These are phyloP conservation scores for Onychomys torridus DNA, from an alignment of 2,797 vertebrate genomes.

Conservation along the genomic window DNA sequence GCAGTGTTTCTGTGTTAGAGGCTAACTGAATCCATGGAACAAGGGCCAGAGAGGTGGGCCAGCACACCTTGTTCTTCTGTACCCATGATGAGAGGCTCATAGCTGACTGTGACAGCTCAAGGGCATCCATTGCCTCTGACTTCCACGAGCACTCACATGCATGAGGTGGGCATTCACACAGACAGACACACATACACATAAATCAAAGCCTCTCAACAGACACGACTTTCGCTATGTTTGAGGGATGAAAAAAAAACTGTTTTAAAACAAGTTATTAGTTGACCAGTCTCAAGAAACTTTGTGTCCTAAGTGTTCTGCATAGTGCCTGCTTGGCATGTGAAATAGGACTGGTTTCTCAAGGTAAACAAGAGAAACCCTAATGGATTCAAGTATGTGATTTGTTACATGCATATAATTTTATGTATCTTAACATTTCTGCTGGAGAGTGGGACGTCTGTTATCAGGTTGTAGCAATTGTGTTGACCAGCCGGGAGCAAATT, in stretches of 20 bases:
- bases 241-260: background rate
- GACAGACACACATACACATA: too few relatives aligned
- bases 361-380: background rate
- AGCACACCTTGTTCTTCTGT: background rate
- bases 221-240: slow-evolving; percentile 17
- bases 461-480: background rate
- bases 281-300: slow-evolving; percentile 38
- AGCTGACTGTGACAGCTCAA: background rate
- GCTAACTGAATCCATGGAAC: background rate
- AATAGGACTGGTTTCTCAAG: background rate
- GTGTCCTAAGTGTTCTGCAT: slow-evolving; percentile 1
- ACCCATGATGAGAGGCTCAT: background rate
- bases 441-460: background rate
- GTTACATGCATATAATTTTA: slow-evolving; percentile 18
- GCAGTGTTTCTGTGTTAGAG: background rate
- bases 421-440: background rate
- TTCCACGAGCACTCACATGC: background rate
- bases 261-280: slow-evolving; percentile 28
- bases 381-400: background rate
- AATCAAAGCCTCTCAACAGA: background rate
- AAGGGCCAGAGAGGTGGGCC: too few relatives aligned
- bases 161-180: background rate
- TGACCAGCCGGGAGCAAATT: background rate
- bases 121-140: background rate
- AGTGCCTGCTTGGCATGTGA: background rate